These are phyloP conservation scores for Speoplatyrhinus poulsoni DNA, from an alignment of 2,113 vertebrate species.

Conservation along the genomic window DNA sequence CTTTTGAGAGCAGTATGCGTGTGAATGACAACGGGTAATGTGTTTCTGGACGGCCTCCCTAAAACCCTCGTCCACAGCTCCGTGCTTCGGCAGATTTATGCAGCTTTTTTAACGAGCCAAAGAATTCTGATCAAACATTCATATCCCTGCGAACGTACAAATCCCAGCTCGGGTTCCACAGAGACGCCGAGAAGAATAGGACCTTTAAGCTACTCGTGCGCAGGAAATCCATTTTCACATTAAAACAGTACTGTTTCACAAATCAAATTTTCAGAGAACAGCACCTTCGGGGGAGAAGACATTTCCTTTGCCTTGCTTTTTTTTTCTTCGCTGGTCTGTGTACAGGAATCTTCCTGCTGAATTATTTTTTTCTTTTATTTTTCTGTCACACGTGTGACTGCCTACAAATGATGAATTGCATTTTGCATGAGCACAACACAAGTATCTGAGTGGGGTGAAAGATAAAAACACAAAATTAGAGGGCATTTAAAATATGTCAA, in stretches of 20 bases:
- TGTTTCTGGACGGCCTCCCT: constrained; percentile 22
- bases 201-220: constrained; percentile 13
- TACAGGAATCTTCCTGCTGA: constrained; percentile 48
- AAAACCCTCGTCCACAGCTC: constrained; percentile 16
- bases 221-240: constrained; percentile 45
- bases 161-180: constrained; percentile 39
- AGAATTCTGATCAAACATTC: constrained; percentile 60
- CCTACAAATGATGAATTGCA: constrained; percentile 54
- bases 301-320: constrained; percentile 35
- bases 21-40: constrained; percentile 41
- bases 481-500: constrained; percentile 27
- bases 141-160: constrained; percentile 44
- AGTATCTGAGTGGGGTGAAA: constrained; percentile 20
- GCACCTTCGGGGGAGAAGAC: constrained; percentile 48
- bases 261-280: constrained; percentile 55
- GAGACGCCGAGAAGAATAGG: constrained; percentile 28
- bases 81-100: constrained; percentile 35
- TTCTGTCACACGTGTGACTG: constrained; percentile 56
- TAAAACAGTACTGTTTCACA: constrained; percentile 28
- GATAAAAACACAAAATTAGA: constrained; percentile 18
- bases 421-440: constrained; percentile 42
- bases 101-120: constrained; percentile 45
- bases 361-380: constrained; percentile 45
- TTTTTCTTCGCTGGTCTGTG: constrained; percentile 1
- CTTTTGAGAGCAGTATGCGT: constrained; percentile 1